Percentiles rank a stretch among this genome's conserved stretches.
Evolutionary conservation across 53 echinoderm and acorn worm species (phyloP).

Genomic region (Apostichopus leukothele): DNA sequence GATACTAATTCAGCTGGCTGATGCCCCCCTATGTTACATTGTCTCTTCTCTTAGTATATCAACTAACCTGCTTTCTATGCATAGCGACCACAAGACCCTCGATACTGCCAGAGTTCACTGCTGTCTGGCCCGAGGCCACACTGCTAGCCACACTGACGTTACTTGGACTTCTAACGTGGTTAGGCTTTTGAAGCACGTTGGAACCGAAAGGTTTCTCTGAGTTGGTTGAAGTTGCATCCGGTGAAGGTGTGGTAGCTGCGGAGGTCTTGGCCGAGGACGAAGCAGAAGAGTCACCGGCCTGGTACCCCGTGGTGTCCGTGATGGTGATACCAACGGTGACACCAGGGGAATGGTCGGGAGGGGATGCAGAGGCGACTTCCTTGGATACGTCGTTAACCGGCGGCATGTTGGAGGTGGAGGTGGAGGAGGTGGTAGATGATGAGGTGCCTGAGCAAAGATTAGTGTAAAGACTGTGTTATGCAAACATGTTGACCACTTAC

Average conservation of each 20-base stretch:
- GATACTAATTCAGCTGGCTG: neutral
- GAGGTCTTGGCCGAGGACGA: slow-evolving; percentile 44
- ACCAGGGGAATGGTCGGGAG: slow-evolving; percentile 1
- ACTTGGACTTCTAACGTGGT: slow-evolving; percentile 85
- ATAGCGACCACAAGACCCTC: slow-evolving; percentile 93
- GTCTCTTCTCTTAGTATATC: neutral
- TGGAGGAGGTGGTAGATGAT: neutral
- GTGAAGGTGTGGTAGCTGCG: slow-evolving; percentile 32
- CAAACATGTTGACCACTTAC: too few species aligned
- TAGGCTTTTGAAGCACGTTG: slow-evolving; percentile 29
- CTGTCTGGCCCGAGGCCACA: slow-evolving; percentile 50
- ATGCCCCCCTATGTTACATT: neutral
- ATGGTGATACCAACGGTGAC: slow-evolving; percentile 14
- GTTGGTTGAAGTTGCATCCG: slow-evolving; percentile 20
- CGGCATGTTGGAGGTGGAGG: slow-evolving; percentile 6
- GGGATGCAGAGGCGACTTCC: neutral
- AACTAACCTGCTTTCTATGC: slow-evolving; percentile 98
- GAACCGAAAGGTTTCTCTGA: slow-evolving; percentile 49
- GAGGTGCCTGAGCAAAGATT: too few species aligned
- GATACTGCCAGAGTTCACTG: slow-evolving; percentile 47
- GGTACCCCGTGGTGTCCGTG: neutral
- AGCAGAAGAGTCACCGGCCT: neutral
- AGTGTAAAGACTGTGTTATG: too few species aligned
- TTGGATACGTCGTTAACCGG: slow-evolving; percentile 24
- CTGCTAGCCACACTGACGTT: slow-evolving; percentile 88